Evolutionary conservation across 2,113 vertebrate genomes (phyloP).

Genomic region (Acanthochromis polyacanthus): DNA sequence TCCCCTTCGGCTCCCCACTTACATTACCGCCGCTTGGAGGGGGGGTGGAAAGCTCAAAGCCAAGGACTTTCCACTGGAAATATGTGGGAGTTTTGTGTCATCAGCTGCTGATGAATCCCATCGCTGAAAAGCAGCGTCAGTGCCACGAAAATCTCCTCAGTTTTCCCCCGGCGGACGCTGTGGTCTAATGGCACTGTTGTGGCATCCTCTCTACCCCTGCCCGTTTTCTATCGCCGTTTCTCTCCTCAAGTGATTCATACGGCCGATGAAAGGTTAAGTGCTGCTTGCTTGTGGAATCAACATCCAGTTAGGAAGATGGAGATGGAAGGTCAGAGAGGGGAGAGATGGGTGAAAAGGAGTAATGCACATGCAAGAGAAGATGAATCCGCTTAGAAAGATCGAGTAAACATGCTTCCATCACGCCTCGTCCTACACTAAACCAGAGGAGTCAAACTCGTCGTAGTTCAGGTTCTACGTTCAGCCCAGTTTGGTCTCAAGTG

Average conservation of each 20-base stretch:
- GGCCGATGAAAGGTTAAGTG: slow-evolving; percentile 62
- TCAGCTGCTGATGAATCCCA: slow-evolving; percentile 31
- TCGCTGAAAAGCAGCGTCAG: slow-evolving; percentile 14
- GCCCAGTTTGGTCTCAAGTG: too few relatives aligned
- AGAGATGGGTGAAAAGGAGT: neutral
- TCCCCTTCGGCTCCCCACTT: neutral
- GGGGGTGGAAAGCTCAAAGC: slow-evolving; percentile 20
- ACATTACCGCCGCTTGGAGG: neutral
- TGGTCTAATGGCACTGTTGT: slow-evolving; percentile 34
- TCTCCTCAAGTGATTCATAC: slow-evolving; percentile 32
- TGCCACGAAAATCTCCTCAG: neutral
- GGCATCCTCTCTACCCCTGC: slow-evolving; percentile 9
- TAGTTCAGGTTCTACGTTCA: too few relatives aligned
- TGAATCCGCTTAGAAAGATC: neutral
- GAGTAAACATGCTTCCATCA: neutral
- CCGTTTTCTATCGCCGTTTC: slow-evolving; percentile 26
- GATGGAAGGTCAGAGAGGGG: slow-evolving; percentile 27
- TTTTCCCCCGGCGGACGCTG: neutral
- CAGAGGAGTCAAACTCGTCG: too few relatives aligned
- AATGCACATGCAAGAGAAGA: neutral
- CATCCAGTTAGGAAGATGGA: slow-evolving; percentile 37
- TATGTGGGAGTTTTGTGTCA: slow-evolving; percentile 40
- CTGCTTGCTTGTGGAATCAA: slow-evolving; percentile 46
- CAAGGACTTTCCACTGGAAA: slow-evolving; percentile 31
- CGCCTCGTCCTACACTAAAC: neutral